Conservation (phyloP, 2,888 invertebrate genomes). For the Villa cingulata region DNA sequence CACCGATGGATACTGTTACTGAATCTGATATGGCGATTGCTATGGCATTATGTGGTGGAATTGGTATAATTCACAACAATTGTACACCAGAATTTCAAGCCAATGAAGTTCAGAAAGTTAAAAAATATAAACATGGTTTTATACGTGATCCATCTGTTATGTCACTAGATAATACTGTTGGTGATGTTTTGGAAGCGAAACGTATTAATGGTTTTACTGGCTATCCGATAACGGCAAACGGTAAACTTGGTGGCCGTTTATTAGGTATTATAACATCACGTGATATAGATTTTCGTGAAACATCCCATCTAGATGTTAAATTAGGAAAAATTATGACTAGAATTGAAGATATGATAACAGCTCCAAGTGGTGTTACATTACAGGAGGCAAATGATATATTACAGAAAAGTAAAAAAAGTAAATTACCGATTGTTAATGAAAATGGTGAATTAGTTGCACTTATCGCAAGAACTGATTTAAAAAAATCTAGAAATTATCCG, state of each 20-base stretch:
- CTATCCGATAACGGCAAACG: conserved; percentile 90
- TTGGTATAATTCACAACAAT: conserved; percentile 95
- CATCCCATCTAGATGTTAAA: conserved; percentile 49
- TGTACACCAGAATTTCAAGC: conserved; percentile 90
- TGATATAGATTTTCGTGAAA: conserved; percentile 86
- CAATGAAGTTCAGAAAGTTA: conserved; percentile 90
- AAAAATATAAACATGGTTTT: conserved; percentile 98
- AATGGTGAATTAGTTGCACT: conserved; percentile 81
- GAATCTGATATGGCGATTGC: conserved; percentile 99
- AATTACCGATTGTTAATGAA: conserved; percentile 72
- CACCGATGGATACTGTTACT: conserved; percentile 99
- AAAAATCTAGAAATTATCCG: conserved; percentile 93
- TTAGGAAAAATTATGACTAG: conserved; percentile 47
- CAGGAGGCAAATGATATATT: conserved; percentile 88
- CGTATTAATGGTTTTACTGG: conserved; percentile 88
- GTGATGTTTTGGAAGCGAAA: conserved; percentile 82
- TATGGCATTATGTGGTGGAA: conserved; percentile 95
- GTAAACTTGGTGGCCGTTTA: conserved; percentile 82
- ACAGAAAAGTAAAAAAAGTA: conserved; percentile 94
- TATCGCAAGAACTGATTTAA: conserved; percentile 95
- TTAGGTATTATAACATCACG: conserved; percentile 95
- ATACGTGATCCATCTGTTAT: conserved; percentile 93
- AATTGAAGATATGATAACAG: conserved; percentile 73
- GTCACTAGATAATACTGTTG: conserved; percentile 71
- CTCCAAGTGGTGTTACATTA: conserved; percentile 77